Percentiles rank a stretch among this genome's conserved stretches.
Conservation (phyloP, 2,113 vertebrate species). For the Silurus glanis region DNA sequence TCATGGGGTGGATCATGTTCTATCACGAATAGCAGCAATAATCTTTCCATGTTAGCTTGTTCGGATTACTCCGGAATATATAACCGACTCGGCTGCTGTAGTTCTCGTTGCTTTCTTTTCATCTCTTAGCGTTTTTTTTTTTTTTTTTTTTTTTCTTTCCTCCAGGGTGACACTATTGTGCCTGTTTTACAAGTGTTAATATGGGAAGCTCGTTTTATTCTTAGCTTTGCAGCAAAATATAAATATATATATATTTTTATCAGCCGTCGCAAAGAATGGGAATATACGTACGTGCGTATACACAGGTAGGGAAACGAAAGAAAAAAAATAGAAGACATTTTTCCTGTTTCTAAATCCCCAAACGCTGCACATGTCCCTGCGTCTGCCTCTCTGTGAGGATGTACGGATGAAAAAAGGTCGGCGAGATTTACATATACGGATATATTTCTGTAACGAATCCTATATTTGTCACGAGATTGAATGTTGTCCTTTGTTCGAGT, state of each 20-base stretch:
- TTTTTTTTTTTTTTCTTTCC: conserved; percentile 71
- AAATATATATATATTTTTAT: conserved; percentile 56
- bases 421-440: conserved; percentile 1
- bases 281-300: conserved; percentile 26
- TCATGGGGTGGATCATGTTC: conserved; percentile 55
- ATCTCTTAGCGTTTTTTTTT: conserved; percentile 12
- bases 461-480: conserved; percentile 33
- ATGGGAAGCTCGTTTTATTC: conserved; percentile 66
- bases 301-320: background rate
- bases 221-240: conserved; percentile 65
- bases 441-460: conserved; percentile 27
- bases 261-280: conserved; percentile 59
- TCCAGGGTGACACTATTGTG: conserved; percentile 85
- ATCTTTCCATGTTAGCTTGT: conserved; percentile 77
- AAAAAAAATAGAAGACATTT: background rate
- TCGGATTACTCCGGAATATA: conserved; percentile 65
- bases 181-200: conserved; percentile 81
- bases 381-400: background rate
- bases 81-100: conserved; percentile 56
- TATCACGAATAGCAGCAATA: conserved; percentile 77
- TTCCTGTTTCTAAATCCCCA: conserved; percentile 16
- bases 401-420: background rate
- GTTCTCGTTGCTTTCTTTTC: conserved; percentile 37
- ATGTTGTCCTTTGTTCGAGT: conserved; percentile 24
- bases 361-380: conserved; percentile 18